A percentile compares a stretch with the other conserved stretches of the same genome.
Conservation (phyloP, 2,888 invertebrate genomes). For the Volucella zonaria region DNA sequence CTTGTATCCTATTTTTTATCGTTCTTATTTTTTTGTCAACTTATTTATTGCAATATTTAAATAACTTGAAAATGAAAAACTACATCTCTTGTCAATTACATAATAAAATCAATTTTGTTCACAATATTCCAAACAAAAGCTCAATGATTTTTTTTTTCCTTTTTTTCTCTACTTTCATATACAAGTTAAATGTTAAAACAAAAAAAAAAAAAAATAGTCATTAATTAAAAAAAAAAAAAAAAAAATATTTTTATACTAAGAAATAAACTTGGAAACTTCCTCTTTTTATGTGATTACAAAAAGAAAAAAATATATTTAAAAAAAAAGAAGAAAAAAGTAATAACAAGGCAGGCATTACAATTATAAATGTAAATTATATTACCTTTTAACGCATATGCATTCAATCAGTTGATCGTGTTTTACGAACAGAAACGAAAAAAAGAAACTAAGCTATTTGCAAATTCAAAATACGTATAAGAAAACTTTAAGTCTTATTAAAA, state of each 20-base stretch:
- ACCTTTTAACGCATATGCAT: conserved; percentile 71
- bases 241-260: conserved; percentile 71
- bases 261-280: conserved; percentile 72
- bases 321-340: conserved; percentile 33
- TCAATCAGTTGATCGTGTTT: conserved; percentile 67
- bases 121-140: conserved; percentile 35
- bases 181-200: conserved; percentile 39
- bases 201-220: conserved; percentile 47
- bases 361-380: conserved; percentile 70
- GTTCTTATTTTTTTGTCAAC: conserved; percentile 31
- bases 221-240: conserved; percentile 40
- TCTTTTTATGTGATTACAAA: conserved; percentile 74
- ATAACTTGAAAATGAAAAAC: conserved; percentile 18
- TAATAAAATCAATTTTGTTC: conserved; percentile 53
- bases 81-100: conserved; percentile 70
- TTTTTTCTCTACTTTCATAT: conserved; percentile 25
- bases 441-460: conserved; percentile 65
- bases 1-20: conserved; percentile 63
- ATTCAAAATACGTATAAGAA: conserved; percentile 69
- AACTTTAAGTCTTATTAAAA: conserved; percentile 54
- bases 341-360: conserved; percentile 44
- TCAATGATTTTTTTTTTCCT: conserved; percentile 37
- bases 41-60: conserved; percentile 68
- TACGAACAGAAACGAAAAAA: conserved; percentile 13
- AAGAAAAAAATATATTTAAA: conserved; percentile 16